Base-by-base conservation (phyloP, 2,113 vertebrate species). In the Maccullochella peelii region DNA sequence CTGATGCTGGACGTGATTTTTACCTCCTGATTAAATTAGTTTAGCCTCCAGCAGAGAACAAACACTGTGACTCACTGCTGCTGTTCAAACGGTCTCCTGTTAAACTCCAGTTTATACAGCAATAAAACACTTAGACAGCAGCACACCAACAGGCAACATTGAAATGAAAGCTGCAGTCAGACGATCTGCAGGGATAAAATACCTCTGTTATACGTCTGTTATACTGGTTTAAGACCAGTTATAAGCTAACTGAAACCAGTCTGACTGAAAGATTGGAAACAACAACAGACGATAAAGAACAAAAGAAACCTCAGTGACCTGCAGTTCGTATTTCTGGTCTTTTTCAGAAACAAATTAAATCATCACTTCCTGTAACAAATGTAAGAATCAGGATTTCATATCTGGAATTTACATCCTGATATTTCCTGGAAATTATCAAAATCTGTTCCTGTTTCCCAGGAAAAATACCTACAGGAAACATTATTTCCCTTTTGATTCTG, bases 41-140 rank as follows among this genome's bases (percentile, higher is more conserved):
- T 6, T 12, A 82, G 74, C 58, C 73, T 88, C 89, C 84, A 84
- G 71, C 81, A 52, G 81, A 90, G 89, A 86, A 88, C 84, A 85
- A 84, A 79, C 58, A 77, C 36, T 1, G 12, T 44, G 76, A 85
- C 76, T 77, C 78, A 70, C 33, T 36, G 77, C 63, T 36, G 86
- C 89, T 78, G 57, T 58, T 77, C 75, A 66, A 55, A 79, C 67
- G 25, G 36, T 30, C 25, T 16, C 27, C 74, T 0, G 58, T 79
- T 83, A 63, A 80, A 72, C 49, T 38, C 38, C 0, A 58, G 8
- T 88, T 90, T 84, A 86, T 21, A 20, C 20, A 7, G 50, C 57
- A 69, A 62, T 88, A 77, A 88, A 87, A 84, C 62, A 18, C 47
- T 49, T 18, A 44, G 3, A 44, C 44, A 15, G 44, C 44, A 14